Percentiles rank a stretch among this genome's conserved stretches.
Conservation (phyloP, 30 jellyfish, hydroid and myxozoan species). For the Turritopsis dohrnii region DNA sequence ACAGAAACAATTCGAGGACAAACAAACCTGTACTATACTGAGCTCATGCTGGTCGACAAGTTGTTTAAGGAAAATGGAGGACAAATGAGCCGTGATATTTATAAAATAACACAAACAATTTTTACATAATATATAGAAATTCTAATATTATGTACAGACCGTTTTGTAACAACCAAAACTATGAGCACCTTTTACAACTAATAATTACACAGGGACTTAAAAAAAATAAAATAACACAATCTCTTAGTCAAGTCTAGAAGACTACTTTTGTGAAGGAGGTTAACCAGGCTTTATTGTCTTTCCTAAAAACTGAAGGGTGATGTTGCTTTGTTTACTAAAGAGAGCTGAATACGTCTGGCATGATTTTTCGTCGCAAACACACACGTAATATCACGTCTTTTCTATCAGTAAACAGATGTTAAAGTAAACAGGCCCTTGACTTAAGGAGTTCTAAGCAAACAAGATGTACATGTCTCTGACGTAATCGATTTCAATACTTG, state of each 20-base stretch:
- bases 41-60: no score
- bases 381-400: neutral
- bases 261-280: no score
- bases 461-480: neutral
- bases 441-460: no score
- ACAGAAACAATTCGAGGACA: no score
- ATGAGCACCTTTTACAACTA: neutral
- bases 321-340: neutral
- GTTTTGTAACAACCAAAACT: conserved; percentile 13
- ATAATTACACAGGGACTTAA: neutral
- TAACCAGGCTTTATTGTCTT: neutral
- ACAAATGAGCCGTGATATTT: neutral
- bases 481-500: neutral
- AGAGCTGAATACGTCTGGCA: neutral
- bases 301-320: neutral
- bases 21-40: no score
- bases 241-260: neutral
- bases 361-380: neutral
- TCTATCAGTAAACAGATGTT: neutral
- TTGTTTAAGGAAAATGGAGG: neutral
- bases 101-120: conserved; percentile 7
- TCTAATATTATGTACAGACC: conserved; percentile 14
- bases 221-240: neutral
- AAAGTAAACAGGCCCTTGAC: no score
- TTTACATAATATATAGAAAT: conserved; percentile 12